Conservation (phyloP, 2,888 invertebrate genomes). For the Chrysopilus asiliformis region DNA sequence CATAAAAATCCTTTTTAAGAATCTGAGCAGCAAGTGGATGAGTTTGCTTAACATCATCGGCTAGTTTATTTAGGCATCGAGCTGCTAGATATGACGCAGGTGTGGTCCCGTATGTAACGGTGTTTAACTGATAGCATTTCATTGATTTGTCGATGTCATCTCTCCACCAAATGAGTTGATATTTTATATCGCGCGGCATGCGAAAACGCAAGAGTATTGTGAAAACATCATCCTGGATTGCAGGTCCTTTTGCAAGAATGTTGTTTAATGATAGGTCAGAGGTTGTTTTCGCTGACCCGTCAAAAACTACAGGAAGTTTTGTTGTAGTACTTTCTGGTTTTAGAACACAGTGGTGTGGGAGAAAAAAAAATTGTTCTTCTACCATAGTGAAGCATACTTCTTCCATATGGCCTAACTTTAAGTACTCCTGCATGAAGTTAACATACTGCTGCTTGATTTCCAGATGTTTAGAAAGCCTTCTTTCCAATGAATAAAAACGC, state of each 20-base stretch:
- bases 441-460: conserved; percentile 13
- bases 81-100: conserved; percentile 12
- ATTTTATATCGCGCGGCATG: conserved; percentile 6
- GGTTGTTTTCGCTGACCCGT: conserved; percentile 9
- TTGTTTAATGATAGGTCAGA: conserved; percentile 17
- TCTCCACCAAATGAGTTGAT: conserved; percentile 5
- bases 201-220: conserved; percentile 5
- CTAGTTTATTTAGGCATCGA: conserved; percentile 9
- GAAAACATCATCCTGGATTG: conserved; percentile 15
- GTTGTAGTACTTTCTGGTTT: conserved; percentile 9
- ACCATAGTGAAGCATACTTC: conserved; percentile 5
- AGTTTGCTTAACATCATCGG: background rate
- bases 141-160: conserved; percentile 17
- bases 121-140: conserved; percentile 7
- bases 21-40: background rate
- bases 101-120: conserved; percentile 12
- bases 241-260: conserved; percentile 16
- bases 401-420: conserved; percentile 16
- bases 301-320: conserved; percentile 11
- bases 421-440: conserved; percentile 17
- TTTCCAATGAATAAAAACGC: background rate
- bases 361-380: background rate
- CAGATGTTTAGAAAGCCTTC: conserved; percentile 4
- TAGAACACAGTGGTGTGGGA: conserved; percentile 6
- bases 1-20: conserved; percentile 1